A percentile compares a stretch with the other conserved stretches of the same genome.
Evolutionary conservation across 1,140 invertebrate genomes (phyloP).

Genomic region (Wasmannia auropunctata): DNA sequence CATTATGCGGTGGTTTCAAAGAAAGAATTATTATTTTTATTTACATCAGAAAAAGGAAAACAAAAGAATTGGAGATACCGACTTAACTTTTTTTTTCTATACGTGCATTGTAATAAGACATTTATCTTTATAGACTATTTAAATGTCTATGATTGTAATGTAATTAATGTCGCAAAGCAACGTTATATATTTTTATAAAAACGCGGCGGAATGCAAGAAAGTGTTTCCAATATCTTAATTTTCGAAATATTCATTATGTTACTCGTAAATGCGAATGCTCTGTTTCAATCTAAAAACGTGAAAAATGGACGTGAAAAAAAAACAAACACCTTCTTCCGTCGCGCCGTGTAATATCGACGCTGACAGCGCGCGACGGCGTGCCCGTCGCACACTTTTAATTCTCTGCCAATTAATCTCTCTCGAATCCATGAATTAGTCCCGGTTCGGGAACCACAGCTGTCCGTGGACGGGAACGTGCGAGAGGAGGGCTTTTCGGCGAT

Average conservation of each 20-base stretch:
- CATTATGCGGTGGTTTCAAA: background rate
- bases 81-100: constrained; percentile 1
- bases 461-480: background rate
- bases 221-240: background rate
- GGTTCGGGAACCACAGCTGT: constrained; percentile 37
- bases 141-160: too few species aligned
- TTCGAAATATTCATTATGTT: background rate
- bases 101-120: too few species aligned
- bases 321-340: constrained; percentile 9
- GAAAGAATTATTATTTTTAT: background rate
- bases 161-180: background rate
- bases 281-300: background rate
- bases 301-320: background rate
- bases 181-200: background rate
- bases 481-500: constrained; percentile 41
- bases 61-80: background rate
- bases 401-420: constrained; percentile 49
- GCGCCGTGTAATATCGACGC: constrained; percentile 22
- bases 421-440: constrained; percentile 48
- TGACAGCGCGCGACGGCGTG: constrained; percentile 9
- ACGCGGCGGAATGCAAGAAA: background rate
- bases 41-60: background rate
- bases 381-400: constrained; percentile 54
- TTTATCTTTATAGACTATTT: too few species aligned
- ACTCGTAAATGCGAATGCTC: background rate